These are phyloP conservation scores for Tillus elongatus DNA, from an alignment of 2,888 invertebrate genomes.

Conservation along the genomic window DNA sequence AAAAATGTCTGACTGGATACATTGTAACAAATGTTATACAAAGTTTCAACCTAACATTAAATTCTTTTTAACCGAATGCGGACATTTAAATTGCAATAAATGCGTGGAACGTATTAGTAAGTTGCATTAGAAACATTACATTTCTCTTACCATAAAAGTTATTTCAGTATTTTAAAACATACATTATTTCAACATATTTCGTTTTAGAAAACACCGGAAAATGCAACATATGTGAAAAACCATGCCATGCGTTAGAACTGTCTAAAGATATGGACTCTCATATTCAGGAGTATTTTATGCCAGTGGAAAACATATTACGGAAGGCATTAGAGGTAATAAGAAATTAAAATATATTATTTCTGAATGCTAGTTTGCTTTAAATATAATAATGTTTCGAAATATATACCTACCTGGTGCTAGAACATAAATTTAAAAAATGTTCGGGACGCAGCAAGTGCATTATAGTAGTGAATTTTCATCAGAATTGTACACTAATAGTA, in stretches of 20 bases:
- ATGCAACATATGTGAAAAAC: conserved; percentile 31
- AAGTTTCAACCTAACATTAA: conserved; percentile 23
- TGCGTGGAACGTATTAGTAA: too few relatives aligned
- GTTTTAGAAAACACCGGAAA: conserved; percentile 20
- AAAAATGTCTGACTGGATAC: conserved; percentile 32
- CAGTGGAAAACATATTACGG: conserved; percentile 24
- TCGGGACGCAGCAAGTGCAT: too few relatives aligned
- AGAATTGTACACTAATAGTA: too few relatives aligned
- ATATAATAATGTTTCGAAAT: too few relatives aligned
- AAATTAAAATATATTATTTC: not conserved
- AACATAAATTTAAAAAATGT: too few relatives aligned
- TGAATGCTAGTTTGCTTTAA: too few relatives aligned
- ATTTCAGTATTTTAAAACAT: too few relatives aligned
- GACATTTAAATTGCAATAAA: conserved; percentile 34
- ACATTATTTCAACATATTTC: too few relatives aligned
- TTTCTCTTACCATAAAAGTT: too few relatives aligned
- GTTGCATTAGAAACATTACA: too few relatives aligned
- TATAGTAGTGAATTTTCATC: too few relatives aligned
- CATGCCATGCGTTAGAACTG: conserved; percentile 23
- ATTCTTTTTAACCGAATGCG: conserved; percentile 34
- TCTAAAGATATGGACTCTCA: conserved; percentile 29
- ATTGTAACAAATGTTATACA: conserved; percentile 36
- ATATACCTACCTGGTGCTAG: too few relatives aligned
- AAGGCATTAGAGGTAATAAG: conserved; percentile 27
- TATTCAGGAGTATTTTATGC: conserved; percentile 30